phyloP scores from a whole-genome alignment of 2,888 invertebrate genomes.

The Aleiodes leptofemur region DNA sequence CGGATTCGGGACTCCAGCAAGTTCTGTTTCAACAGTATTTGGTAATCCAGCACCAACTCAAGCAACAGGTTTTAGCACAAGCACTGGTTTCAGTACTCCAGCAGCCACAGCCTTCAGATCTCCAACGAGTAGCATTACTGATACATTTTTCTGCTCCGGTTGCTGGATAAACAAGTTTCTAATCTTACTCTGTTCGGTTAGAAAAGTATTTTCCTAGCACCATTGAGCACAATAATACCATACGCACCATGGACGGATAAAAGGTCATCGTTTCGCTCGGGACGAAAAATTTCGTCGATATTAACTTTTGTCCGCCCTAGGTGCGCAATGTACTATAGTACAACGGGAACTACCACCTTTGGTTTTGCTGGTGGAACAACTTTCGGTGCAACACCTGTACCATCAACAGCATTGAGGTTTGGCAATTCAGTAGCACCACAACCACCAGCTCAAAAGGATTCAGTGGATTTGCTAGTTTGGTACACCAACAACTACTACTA shows the following conservation, averaged over 20 bases:
- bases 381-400: slow-evolving; percentile 75
- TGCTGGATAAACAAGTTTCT: too few species aligned
- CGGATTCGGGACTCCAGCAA: slow-evolving; percentile 73
- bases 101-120: slow-evolving; percentile 76
- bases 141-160: too few species aligned
- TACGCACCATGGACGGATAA: too few species aligned
- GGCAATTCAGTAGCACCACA: slow-evolving; percentile 64
- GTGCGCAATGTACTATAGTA: too few species aligned
- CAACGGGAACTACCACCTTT: slow-evolving; percentile 64
- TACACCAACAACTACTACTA: slow-evolving; percentile 66
- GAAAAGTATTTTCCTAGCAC: too few species aligned
- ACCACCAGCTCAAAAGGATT: slow-evolving; percentile 63
- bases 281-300: too few species aligned
- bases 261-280: too few species aligned
- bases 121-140: slow-evolving; percentile 65
- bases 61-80: slow-evolving; percentile 73
- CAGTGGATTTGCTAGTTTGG: slow-evolving; percentile 70
- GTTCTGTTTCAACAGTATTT: slow-evolving; percentile 78
- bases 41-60: slow-evolving; percentile 73
- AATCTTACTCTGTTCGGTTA: too few species aligned
- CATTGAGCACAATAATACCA: too few species aligned
- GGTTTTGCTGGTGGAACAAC: slow-evolving; percentile 76
- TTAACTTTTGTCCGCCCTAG: too few species aligned
- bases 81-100: slow-evolving; percentile 69
- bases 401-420: slow-evolving; percentile 64